A percentile compares a stretch with the other conserved stretches of the same genome.
Evolutionary conservation across 2,113 vertebrate species (phyloP).

Genomic region (Oriolus oriolus): DNA sequence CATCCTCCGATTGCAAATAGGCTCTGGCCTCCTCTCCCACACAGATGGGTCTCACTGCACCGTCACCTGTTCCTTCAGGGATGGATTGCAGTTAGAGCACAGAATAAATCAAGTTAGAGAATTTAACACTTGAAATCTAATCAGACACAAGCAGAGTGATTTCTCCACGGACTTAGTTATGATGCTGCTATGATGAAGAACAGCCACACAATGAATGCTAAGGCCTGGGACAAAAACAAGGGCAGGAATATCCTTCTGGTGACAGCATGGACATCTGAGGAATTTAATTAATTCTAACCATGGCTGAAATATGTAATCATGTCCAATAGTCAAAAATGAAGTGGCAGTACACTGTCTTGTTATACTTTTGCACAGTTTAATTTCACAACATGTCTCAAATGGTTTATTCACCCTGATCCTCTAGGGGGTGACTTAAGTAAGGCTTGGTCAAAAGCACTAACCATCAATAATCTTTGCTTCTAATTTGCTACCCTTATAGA

Average conservation of each 20-base stretch:
- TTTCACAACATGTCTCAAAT: not conserved
- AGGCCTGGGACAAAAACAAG: not conserved
- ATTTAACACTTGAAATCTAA: not conserved
- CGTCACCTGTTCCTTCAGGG: not conserved
- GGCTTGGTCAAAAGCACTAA: not conserved
- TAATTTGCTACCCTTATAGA: not conserved
- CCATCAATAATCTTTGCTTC: not conserved
- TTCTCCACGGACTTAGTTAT: not conserved
- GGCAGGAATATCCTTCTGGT: not conserved
- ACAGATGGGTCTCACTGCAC: not conserved
- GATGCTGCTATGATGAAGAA: not conserved
- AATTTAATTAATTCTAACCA: not conserved
- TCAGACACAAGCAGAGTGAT: not conserved
- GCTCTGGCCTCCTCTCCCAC: not conserved
- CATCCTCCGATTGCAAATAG: not conserved
- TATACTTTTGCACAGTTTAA: not conserved
- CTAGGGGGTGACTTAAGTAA: not conserved
- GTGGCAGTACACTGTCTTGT: not conserved
- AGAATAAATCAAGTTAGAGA: not conserved
- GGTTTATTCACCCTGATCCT: not conserved
- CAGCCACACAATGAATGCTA: not conserved
- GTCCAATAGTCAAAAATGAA: not conserved
- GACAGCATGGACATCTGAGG: not conserved
- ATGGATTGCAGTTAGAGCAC: not conserved
- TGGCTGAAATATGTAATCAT: fast-evolving